These are phyloP conservation scores for Pelobates fuscus DNA, from an alignment of 2,113 vertebrate species.

Conservation along the genomic window DNA sequence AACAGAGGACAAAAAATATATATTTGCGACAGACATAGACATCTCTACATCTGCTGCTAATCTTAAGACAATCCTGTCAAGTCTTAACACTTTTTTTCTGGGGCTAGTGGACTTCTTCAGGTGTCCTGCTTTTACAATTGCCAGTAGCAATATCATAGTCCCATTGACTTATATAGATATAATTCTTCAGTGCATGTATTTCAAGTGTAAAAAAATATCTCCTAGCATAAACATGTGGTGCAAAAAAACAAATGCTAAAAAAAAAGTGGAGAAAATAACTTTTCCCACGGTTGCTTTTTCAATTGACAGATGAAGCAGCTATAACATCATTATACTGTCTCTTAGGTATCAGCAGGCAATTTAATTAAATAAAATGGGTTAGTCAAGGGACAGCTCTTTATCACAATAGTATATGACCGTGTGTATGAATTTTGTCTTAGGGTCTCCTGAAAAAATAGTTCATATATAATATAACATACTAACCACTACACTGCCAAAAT, in stretches of 20 bases:
- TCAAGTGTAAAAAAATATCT: background rate
- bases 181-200: background rate
- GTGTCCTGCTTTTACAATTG: conserved; percentile 5
- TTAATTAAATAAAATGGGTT: conserved; percentile 1
- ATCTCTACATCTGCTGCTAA: background rate
- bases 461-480: background rate
- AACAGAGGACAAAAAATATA: conserved; percentile 14
- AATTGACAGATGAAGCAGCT: conserved; percentile 5
- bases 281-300: background rate
- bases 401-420: background rate
- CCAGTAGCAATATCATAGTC: background rate
- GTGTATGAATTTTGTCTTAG: too few species aligned
- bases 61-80: background rate
- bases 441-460: background rate
- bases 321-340: background rate
- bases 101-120: background rate
- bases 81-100: background rate
- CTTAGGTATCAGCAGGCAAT: background rate
- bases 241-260: background rate
- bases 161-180: background rate
- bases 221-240: background rate
- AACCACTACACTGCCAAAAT: background rate
- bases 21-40: background rate
- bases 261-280: background rate
- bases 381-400: background rate